Percentiles rank a stretch among this genome's conserved stretches.
phyloP scores from a whole-genome alignment of 1,140 invertebrate genomes.

The Doryteuthis pealeii region DNA sequence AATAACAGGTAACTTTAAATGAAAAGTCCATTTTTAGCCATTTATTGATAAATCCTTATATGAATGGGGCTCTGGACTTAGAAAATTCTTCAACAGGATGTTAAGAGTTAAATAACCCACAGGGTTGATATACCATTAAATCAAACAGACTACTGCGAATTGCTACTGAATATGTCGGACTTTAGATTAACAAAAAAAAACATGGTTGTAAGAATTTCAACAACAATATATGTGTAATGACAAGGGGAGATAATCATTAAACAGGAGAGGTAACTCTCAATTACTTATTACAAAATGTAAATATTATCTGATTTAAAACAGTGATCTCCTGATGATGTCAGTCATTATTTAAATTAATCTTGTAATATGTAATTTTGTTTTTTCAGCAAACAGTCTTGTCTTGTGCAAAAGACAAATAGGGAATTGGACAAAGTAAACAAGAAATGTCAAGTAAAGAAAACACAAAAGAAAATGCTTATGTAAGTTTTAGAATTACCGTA shows the following conservation, averaged over 20 bases:
- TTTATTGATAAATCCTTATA: no score
- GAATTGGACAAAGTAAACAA: conserved; percentile 66
- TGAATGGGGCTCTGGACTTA: no score
- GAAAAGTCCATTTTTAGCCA: no score
- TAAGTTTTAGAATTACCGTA: no score
- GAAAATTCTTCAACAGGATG: no score
- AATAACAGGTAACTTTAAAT: no score
- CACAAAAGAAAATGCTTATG: conserved; percentile 63
- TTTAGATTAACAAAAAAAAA: background rate
- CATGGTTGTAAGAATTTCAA: background rate
- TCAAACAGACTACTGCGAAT: no score
- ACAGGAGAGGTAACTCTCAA: no score
- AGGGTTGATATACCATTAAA: no score
- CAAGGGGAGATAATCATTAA: background rate
- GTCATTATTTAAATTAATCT: background rate
- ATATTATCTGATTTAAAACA: background rate
- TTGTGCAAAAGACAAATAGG: conserved; percentile 57
- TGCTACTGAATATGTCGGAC: no score
- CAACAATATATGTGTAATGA: background rate
- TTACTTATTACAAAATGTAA: no score
- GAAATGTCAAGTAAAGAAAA: conserved; percentile 66
- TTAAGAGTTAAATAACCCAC: no score
- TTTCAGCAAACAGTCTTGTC: conserved; percentile 39
- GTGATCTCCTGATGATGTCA: background rate
- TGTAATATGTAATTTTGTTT: conserved; percentile 13